These are phyloP conservation scores for Hoplodrina ambigua DNA, from an alignment of 2,888 invertebrate species.

Conservation along the genomic window DNA sequence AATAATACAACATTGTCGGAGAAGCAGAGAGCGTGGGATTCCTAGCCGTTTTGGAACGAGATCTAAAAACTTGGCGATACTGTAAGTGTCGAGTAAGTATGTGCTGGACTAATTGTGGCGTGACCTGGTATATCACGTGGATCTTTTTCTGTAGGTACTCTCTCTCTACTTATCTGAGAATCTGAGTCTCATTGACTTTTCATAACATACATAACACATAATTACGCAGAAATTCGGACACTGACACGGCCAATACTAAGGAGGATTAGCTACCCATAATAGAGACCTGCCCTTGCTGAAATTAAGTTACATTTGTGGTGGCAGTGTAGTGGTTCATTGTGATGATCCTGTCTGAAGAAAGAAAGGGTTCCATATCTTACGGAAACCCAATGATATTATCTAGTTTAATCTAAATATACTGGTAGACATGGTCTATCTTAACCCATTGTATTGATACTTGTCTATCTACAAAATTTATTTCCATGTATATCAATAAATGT, in stretches of 20 bases:
- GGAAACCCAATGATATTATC: constrained; percentile 24
- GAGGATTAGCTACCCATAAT: too few relatives aligned
- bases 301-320: not conserved
- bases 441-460: constrained; percentile 44
- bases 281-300: too few relatives aligned
- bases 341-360: not conserved
- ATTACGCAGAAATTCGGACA: too few relatives aligned
- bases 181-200: too few relatives aligned
- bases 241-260: not conserved
- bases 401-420: constrained; percentile 14
- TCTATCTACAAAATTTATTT: constrained; percentile 14
- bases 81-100: constrained; percentile 18
- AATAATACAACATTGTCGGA: too few relatives aligned
- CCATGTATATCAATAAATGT: constrained; percentile 41
- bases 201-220: not conserved
- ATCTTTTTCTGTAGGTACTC: too few relatives aligned
- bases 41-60: not conserved
- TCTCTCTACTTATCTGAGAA: not conserved
- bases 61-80: not conserved
- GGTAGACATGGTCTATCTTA: constrained; percentile 32
- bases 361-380: constrained; percentile 9
- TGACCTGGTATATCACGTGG: too few relatives aligned
- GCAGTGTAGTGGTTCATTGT: constrained; percentile 13
- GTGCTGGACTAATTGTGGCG: not conserved
- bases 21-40: too few relatives aligned